Evolutionary conservation across 2,888 invertebrate species (phyloP), one percentile per base, ranked within the genome.

Genomic region (Andrena flavipes): DNA sequence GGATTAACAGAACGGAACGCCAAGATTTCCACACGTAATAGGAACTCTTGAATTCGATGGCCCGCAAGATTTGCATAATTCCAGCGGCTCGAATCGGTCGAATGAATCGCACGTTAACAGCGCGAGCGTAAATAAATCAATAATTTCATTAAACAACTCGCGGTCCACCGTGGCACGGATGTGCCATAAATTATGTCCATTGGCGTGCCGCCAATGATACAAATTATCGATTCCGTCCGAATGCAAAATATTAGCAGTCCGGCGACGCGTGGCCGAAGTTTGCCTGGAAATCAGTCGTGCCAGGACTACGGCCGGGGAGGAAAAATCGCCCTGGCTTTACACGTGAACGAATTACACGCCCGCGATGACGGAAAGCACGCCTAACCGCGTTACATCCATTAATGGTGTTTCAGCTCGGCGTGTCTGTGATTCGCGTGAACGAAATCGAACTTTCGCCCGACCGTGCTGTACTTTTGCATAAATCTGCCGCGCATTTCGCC

Each of bases 61-160:
- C 1, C 64, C 16, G 26, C 23, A 8, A 51, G 42, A 42, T 30
- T 30, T 70, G 26, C 42, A 54, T 26, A 48, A 69, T 51, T 65
- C 30, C 26, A 1, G n/a, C 42, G 10, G 42, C 8, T 20, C 51
- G 77, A 29, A 35, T 51, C 42, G 79, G 51, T 33, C 60, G 13
- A 71, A 68, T 79, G 79, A 80, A 81, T 81, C 69, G 81, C 64
- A 20, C 73, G 81, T 81, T 81, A 81, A 80, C 69, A 60, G 63
- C 23, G 8, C 42, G 4, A 48, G 33, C 48, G 80, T 74, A 81
- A 80, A 81, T 80, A 80, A 81, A 80, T 74, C 63, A 74, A 80
- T 65, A 81, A 81, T 81, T 80, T 73, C 73, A 80, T 80, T 74
- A 82, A 80, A 81, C 82, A 80, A 74, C 75, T 35, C 54, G 35